Percentiles rank a stretch among this genome's conserved stretches.
phyloP scores from a whole-genome alignment of 1,140 invertebrate species.

The Saccostrea cuccullata region DNA sequence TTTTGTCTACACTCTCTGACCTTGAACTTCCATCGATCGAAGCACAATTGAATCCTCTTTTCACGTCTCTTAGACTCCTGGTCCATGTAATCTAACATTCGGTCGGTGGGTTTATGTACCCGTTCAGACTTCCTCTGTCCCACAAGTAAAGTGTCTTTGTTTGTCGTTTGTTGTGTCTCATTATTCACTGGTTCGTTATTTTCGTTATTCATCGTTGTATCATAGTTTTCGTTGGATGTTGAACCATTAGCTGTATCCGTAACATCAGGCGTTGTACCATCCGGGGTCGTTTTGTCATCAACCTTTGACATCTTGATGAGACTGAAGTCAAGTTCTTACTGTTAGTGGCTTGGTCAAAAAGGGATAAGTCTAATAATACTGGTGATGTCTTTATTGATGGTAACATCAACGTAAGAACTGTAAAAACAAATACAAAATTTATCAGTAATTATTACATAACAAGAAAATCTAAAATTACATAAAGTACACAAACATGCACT shows the following conservation, averaged over 20 bases:
- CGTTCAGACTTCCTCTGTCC: neutral
- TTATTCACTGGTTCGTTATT: too few species aligned
- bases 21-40: neutral
- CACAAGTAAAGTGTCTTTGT: neutral
- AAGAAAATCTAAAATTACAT: too few species aligned
- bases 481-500: too few species aligned
- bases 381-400: too few species aligned
- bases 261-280: neutral
- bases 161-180: too few species aligned
- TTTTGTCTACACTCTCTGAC: neutral
- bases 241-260: too few species aligned
- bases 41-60: neutral
- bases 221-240: too few species aligned
- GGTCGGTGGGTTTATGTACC: neutral
- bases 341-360: neutral
- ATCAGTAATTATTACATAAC: too few species aligned
- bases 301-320: neutral
- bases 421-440: too few species aligned
- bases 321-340: neutral
- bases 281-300: neutral
- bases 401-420: too few species aligned
- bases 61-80: neutral
- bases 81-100: neutral
- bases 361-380: neutral
- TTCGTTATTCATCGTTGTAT: too few species aligned